Percentiles rank a stretch among this genome's conserved stretches.
Conservation (phyloP, 2,888 invertebrate genomes). For the Habroteleia sp. region DNA sequence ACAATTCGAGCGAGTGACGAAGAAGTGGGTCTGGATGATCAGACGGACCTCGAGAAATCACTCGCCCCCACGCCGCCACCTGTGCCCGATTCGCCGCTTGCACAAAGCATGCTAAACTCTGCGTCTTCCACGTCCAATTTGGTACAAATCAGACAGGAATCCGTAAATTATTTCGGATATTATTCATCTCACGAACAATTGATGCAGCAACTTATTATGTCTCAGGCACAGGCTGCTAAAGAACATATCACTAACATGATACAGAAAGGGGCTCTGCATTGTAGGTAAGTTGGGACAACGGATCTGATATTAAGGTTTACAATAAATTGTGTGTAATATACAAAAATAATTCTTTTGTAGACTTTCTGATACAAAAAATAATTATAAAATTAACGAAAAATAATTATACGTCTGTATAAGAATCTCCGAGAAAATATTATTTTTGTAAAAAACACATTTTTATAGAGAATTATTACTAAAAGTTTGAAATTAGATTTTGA, state of each 20-base stretch:
- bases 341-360: too few species aligned
- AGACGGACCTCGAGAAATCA: constrained; percentile 60
- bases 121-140: constrained; percentile 70
- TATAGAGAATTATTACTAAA: too few species aligned
- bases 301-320: too few species aligned
- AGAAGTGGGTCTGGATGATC: constrained; percentile 34
- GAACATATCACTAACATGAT: constrained; percentile 84
- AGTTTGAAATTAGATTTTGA: too few species aligned
- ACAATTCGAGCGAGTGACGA: constrained; percentile 59
- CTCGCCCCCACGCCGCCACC: constrained; percentile 78
- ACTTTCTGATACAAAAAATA: too few species aligned
- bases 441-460: too few species aligned
- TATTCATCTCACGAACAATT: constrained; percentile 86
- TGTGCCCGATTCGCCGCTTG: constrained; percentile 76
- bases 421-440: too few species aligned
- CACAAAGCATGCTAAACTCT: constrained; percentile 67
- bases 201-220: constrained; percentile 84
- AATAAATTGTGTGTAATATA: too few species aligned
- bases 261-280: constrained; percentile 85
- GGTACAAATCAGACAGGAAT: constrained; percentile 83
- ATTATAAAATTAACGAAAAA: too few species aligned
- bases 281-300: constrained; percentile 80
- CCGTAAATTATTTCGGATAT: constrained; percentile 87
- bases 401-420: too few species aligned
- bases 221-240: constrained; percentile 83